phyloP scores from a whole-genome alignment of 2,888 invertebrate genomes.

The Thecocarcelia acutangulata region DNA sequence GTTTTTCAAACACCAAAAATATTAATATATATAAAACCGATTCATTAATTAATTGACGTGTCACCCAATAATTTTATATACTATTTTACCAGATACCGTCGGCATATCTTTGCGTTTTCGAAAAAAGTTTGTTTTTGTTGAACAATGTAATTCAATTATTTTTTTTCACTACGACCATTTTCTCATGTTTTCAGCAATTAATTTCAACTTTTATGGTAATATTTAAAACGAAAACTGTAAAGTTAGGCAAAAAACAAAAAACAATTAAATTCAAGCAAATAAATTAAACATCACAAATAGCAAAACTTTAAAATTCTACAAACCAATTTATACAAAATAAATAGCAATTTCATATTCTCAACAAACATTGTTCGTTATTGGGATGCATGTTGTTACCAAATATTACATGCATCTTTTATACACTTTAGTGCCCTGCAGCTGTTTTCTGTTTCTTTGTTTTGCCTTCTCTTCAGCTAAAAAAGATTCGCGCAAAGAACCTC shows the following conservation, averaged over 20 bases:
- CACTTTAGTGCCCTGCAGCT: slow-evolving; percentile 63
- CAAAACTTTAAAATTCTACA: slow-evolving; percentile 14
- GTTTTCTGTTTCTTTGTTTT: slow-evolving; percentile 16
- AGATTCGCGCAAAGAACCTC: not conserved
- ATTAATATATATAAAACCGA: too few relatives aligned
- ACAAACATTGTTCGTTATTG: slow-evolving; percentile 17
- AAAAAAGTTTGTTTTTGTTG: too few relatives aligned
- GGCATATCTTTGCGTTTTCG: too few relatives aligned
- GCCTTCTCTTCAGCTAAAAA: not conserved
- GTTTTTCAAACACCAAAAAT: too few relatives aligned
- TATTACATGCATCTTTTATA: slow-evolving; percentile 44
- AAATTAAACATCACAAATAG: slow-evolving; percentile 50
- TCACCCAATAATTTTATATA: too few relatives aligned
- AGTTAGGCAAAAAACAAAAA: not conserved
- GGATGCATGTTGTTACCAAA: slow-evolving; percentile 35
- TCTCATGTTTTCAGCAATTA: not conserved
- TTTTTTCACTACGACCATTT: not conserved
- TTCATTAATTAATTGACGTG: too few relatives aligned
- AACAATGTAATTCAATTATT: not conserved
- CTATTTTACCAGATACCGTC: too few relatives aligned
- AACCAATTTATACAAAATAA: slow-evolving; percentile 32
- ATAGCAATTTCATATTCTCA: slow-evolving; percentile 39
- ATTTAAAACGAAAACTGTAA: slow-evolving; percentile 50
- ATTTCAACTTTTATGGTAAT: slow-evolving; percentile 32
- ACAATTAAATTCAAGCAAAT: slow-evolving; percentile 36